Conservation (phyloP, 2,797 vertebrate genomes). For the Chloroceryle amazona region DNA sequence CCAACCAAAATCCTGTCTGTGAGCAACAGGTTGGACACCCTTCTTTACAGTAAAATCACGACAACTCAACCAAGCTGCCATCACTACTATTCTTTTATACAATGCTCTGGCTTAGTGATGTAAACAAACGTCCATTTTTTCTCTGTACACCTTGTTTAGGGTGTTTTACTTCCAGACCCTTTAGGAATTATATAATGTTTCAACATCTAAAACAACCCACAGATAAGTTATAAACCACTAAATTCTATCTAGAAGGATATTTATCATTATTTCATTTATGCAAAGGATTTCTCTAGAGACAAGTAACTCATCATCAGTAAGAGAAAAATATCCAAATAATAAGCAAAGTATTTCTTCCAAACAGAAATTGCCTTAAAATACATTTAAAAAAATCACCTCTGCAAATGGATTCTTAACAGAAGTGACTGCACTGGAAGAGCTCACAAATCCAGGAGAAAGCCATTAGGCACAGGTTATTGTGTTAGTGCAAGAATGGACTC, state of each 20-base stretch:
- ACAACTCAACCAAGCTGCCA: neutral
- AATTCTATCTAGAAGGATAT: neutral
- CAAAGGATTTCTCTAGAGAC: neutral
- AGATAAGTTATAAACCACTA: neutral
- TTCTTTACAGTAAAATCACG: neutral
- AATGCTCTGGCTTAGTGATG: neutral
- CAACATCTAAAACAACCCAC: neutral
- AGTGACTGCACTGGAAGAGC: neutral
- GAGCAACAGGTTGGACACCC: neutral
- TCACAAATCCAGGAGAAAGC: neutral
- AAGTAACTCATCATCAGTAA: neutral
- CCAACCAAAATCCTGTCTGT: neutral
- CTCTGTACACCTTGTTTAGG: neutral
- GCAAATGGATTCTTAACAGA: neutral
- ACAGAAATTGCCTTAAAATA: neutral
- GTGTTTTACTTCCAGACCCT: neutral
- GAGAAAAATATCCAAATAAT: neutral
- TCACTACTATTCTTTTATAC: neutral
- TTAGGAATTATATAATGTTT: neutral
- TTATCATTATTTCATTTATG: neutral
- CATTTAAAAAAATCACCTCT: neutral
- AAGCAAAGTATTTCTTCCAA: neutral
- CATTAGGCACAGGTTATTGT: neutral
- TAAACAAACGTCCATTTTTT: neutral
- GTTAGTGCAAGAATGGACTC: neutral